A percentile compares a stretch with the other conserved stretches of the same genome.
Evolutionary conservation across 1,140 invertebrate species (phyloP).

Genomic region (Cotesia chilonis): DNA sequence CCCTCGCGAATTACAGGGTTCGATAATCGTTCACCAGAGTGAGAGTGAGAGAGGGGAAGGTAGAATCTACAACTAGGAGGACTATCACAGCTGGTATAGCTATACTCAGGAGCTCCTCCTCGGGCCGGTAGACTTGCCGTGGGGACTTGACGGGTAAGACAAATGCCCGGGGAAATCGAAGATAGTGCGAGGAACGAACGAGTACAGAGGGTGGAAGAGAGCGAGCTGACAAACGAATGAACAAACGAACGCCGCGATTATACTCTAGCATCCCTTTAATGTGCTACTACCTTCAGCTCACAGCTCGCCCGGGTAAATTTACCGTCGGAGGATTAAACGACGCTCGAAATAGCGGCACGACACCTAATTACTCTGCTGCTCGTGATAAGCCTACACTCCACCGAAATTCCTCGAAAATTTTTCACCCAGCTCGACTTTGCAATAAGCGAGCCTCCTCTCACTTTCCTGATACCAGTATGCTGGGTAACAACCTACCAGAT

Average conservation of each 20-base stretch:
- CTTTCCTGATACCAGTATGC: too few relatives aligned
- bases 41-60: too few relatives aligned
- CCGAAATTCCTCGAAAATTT: background rate
- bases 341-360: slow-evolving; percentile 12
- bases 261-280: slow-evolving; percentile 6
- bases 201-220: background rate
- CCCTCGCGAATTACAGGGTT: slow-evolving; percentile 17
- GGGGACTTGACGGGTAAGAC: slow-evolving; percentile 2
- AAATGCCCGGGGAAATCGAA: slow-evolving; percentile 19
- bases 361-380: slow-evolving; percentile 5
- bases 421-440: background rate
- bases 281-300: background rate
- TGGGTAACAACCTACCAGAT: background rate
- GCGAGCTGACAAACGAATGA: background rate
- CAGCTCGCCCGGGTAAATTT: background rate
- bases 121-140: slow-evolving; percentile 2
- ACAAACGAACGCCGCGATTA: background rate
- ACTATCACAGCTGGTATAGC: too few relatives aligned
- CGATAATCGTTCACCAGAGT: slow-evolving; percentile 14
- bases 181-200: slow-evolving; percentile 7
- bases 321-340: slow-evolving; percentile 11
- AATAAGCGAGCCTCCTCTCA: background rate
- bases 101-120: too few relatives aligned
- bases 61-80: too few relatives aligned
- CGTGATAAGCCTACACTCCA: slow-evolving; percentile 6